These are phyloP conservation scores for Camelus dromedarius DNA, from an alignment of 2,113 vertebrate species.

Conservation along the genomic window DNA sequence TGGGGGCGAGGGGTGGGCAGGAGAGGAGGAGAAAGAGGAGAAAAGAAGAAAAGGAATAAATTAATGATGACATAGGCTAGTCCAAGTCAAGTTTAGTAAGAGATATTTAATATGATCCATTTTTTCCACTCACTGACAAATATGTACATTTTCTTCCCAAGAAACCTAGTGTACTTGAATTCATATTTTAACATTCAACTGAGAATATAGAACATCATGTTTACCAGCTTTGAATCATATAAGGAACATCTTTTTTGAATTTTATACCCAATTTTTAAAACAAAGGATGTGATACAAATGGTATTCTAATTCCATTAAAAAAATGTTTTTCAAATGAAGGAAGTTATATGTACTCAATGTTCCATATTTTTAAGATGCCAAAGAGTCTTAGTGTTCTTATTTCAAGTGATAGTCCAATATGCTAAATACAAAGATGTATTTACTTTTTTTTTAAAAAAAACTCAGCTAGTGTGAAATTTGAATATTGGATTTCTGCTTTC, in stretches of 20 bases:
- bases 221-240: conserved; percentile 58
- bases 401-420: not conserved
- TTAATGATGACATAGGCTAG: not conserved
- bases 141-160: conserved; percentile 48
- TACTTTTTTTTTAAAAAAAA: conserved; percentile 27
- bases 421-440: conserved; percentile 39
- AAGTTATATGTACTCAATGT: not conserved
- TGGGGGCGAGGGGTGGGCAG: no score
- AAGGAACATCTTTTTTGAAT: conserved; percentile 62
- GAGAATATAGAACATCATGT: conserved; percentile 53
- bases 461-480: conserved; percentile 56
- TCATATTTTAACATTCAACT: conserved; percentile 53
- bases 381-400: not conserved
- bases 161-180: conserved; percentile 29
- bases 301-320: conserved; percentile 44
- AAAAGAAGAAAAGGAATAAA: no score
- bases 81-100: not conserved
- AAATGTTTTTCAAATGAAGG: conserved; percentile 40
- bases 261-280: conserved; percentile 64
- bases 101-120: not conserved
- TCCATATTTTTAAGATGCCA: not conserved
- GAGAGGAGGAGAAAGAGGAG: no score
- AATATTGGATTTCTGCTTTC: conserved; percentile 55
- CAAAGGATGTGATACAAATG: conserved; percentile 52
- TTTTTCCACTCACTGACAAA: not conserved